Conservation (phyloP, 2,888 invertebrate species). For the Lutraria lutraria region DNA sequence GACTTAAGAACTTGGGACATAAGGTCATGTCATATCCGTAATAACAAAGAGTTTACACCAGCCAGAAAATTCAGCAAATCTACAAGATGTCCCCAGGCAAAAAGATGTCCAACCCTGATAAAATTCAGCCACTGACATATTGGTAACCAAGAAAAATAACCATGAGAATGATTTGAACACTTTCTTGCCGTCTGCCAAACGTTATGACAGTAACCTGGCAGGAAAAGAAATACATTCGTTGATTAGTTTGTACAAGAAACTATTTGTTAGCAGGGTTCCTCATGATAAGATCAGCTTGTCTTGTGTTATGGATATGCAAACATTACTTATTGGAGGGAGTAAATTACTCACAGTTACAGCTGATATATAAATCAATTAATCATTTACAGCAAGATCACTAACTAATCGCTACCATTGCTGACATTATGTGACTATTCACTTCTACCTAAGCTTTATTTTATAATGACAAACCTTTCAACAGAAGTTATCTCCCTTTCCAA, state of each 20-base stretch:
- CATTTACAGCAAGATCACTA: not conserved
- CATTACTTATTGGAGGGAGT: slow-evolving; percentile 17
- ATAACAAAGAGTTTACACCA: not conserved
- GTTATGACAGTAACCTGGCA: not conserved
- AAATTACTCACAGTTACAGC: not conserved
- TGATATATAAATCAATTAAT: slow-evolving; percentile 18
- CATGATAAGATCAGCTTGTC: slow-evolving; percentile 35
- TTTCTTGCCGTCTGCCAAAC: not conserved
- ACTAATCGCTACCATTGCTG: not conserved
- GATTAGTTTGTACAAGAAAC: slow-evolving; percentile 38
- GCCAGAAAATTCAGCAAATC: not conserved
- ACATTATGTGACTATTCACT: not conserved
- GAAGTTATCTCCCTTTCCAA: not conserved
- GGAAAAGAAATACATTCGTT: slow-evolving; percentile 22
- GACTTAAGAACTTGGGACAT: not conserved
- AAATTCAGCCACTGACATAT: not conserved
- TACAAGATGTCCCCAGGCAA: too few species aligned
- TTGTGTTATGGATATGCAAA: slow-evolving; percentile 23
- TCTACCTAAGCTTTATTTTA: not conserved
- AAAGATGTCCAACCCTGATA: too few species aligned
- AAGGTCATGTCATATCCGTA: too few species aligned
- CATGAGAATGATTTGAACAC: not conserved
- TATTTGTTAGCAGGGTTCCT: slow-evolving; percentile 39
- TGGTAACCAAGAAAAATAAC: not conserved
- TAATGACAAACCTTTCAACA: not conserved